These are phyloP conservation scores for Eriosoma lanigerum DNA, from an alignment of 1,140 invertebrate genomes.

Conservation along the genomic window DNA sequence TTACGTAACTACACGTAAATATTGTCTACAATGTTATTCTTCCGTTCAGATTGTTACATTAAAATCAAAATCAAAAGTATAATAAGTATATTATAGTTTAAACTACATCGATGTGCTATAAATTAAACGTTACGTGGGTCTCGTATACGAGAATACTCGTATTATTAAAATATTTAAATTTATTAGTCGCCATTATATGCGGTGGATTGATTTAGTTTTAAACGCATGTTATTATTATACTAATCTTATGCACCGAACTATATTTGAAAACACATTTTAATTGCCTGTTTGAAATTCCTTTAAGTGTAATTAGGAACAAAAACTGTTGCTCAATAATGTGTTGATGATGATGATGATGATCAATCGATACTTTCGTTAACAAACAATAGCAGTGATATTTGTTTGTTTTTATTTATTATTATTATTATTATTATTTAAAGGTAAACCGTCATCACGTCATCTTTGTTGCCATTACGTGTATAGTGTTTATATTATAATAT, in stretches of 20 bases:
- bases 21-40: too few species aligned
- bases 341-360: too few species aligned
- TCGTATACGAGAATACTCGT: background rate
- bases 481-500: too few species aligned
- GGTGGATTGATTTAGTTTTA: constrained; percentile 1
- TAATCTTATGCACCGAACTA: background rate
- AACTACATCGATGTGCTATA: constrained; percentile 3
- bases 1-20: too few species aligned
- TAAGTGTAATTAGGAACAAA: constrained; percentile 3
- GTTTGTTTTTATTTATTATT: background rate
- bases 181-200: background rate
- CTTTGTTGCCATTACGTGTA: background rate
- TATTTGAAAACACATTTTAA: constrained; percentile 32
- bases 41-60: too few species aligned
- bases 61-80: too few species aligned
- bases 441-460: background rate
- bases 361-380: background rate
- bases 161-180: constrained; percentile 31
- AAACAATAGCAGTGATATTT: background rate
- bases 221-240: background rate
- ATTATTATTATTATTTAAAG: background rate
- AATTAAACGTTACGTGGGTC: constrained; percentile 10
- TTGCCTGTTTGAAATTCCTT: constrained; percentile 19
- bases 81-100: constrained; percentile 12
- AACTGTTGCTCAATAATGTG: background rate